A percentile compares a stretch with the other conserved stretches of the same genome.
phyloP scores from a whole-genome alignment of 2,797 vertebrate genomes.

The Malacoctenus gilli region DNA sequence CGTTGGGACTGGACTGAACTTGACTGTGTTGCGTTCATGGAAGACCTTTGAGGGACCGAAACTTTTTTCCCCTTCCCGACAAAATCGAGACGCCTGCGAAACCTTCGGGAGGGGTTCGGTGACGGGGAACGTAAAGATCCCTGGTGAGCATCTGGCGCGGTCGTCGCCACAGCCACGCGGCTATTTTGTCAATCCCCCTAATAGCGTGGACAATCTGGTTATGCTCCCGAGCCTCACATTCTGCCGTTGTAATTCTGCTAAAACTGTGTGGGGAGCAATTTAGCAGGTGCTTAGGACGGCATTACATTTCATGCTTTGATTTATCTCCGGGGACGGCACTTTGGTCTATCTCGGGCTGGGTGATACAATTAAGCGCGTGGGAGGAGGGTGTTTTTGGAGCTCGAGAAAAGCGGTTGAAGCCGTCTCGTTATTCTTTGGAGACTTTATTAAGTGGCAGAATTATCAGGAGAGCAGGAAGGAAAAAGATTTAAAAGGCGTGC shows the following conservation, averaged over 20 bases:
- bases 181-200: conserved; percentile 27
- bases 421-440: conserved; percentile 28
- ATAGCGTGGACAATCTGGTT: conserved; percentile 39
- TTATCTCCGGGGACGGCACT: conserved; percentile 40
- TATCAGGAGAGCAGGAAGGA: conserved; percentile 10
- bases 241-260: conserved; percentile 34
- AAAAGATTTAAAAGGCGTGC: conserved; percentile 9
- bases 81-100: conserved; percentile 23
- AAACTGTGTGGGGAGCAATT: conserved; percentile 42
- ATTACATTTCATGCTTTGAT: conserved; percentile 53
- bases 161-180: conserved; percentile 14
- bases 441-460: conserved; percentile 29
- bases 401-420: conserved; percentile 33
- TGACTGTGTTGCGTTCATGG: conserved; percentile 16
- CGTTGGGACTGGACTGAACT: too few relatives aligned
- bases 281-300: conserved; percentile 43
- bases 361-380: conserved; percentile 49
- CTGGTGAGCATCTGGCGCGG: conserved; percentile 16
- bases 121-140: conserved; percentile 26
- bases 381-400: conserved; percentile 30
- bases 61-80: conserved; percentile 12
- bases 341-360: conserved; percentile 26
- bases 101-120: conserved; percentile 4
- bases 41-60: conserved; percentile 16
- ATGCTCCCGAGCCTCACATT: conserved; percentile 13